phyloP scores from a whole-genome alignment of 2,113 vertebrate genomes.

The Zosterops pallidus region DNA sequence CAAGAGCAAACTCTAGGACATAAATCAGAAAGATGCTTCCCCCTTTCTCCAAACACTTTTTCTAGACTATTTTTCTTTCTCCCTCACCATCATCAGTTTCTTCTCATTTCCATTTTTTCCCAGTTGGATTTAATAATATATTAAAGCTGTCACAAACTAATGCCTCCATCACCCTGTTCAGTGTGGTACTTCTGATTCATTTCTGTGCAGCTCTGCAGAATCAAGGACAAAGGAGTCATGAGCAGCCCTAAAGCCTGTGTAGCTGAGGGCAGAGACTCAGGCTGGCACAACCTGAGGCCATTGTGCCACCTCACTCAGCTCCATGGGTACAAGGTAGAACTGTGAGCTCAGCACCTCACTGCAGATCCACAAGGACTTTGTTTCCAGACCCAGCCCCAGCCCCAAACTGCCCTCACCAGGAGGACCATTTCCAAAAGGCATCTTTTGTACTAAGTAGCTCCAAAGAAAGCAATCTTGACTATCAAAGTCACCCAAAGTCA shows the following conservation, averaged over 20 bases:
- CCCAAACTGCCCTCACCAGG: neutral
- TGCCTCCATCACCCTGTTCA: neutral
- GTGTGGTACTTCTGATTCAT: neutral
- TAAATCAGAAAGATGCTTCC: neutral
- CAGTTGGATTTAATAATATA: neutral
- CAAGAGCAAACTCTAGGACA: neutral
- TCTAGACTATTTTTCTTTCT: neutral
- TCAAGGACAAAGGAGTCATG: neutral
- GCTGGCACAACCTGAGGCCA: neutral
- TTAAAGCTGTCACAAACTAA: neutral
- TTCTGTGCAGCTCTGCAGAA: neutral
- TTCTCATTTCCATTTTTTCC: neutral
- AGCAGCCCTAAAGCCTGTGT: neutral
- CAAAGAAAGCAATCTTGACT: neutral
- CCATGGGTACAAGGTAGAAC: rapidly evolving
- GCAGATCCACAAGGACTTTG: neutral
- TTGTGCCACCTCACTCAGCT: neutral
- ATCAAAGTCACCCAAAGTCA: neutral
- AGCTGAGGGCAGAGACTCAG: neutral
- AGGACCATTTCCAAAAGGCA: neutral
- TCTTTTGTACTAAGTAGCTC: neutral
- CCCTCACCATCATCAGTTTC: neutral
- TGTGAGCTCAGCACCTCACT: rapidly evolving
- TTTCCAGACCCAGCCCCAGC: neutral
- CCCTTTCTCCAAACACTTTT: neutral